phyloP scores from a whole-genome alignment of 2,797 vertebrate species.

The Amblyopsis hoosieri region DNA sequence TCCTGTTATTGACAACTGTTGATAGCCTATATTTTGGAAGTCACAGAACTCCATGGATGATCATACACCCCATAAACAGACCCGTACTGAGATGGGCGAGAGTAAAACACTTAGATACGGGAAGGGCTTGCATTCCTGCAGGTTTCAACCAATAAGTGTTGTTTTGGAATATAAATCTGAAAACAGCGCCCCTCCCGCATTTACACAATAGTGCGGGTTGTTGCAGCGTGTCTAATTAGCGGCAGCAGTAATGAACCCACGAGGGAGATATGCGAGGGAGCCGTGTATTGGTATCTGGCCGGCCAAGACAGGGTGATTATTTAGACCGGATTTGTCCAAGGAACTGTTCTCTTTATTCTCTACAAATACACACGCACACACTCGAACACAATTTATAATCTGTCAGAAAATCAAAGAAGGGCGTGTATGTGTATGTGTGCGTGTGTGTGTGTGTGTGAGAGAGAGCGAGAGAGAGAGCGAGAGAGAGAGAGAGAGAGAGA shows the following conservation, averaged over 20 bases:
- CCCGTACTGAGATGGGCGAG: too few relatives aligned
- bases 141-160: conserved; percentile 51
- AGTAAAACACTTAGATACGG: too few relatives aligned
- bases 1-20: too few relatives aligned
- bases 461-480: too few relatives aligned
- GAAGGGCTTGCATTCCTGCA: conserved; percentile 16
- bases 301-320: conserved; percentile 71
- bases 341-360: conserved; percentile 49
- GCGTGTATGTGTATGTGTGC: background rate
- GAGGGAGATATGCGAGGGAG: conserved; percentile 60
- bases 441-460: conserved; percentile 5
- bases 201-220: conserved; percentile 24
- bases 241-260: conserved; percentile 77
- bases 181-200: conserved; percentile 64
- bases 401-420: background rate
- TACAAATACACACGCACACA: background rate
- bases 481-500: background rate
- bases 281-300: conserved; percentile 61
- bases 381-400: background rate
- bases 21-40: too few relatives aligned
- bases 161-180: conserved; percentile 61
- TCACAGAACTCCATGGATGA: too few relatives aligned
- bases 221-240: conserved; percentile 77
- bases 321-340: conserved; percentile 71
- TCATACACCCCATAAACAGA: too few relatives aligned